phyloP scores from a whole-genome alignment of 2,797 vertebrate species.

The Lemur catta region DNA sequence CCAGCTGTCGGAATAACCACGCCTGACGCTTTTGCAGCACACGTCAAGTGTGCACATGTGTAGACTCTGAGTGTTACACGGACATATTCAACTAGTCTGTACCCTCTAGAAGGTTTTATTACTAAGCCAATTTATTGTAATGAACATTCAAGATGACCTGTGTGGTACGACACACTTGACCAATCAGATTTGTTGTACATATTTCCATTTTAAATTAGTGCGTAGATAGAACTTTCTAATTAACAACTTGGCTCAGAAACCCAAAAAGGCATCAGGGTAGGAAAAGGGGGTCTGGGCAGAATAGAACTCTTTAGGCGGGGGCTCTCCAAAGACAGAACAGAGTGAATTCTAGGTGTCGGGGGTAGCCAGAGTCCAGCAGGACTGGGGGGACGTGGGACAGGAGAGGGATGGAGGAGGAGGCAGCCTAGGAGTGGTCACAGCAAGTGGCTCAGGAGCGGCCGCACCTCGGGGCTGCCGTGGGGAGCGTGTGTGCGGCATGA shows the following conservation, averaged over 20 bases:
- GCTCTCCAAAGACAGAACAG: neutral
- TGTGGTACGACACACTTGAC: neutral
- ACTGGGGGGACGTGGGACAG: neutral
- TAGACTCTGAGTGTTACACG: neutral
- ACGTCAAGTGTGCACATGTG: fast-evolving
- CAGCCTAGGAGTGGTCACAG: too few species aligned
- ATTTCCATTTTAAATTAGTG: neutral
- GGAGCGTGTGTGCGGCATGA: fast-evolving
- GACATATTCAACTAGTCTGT: neutral
- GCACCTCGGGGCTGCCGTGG: neutral
- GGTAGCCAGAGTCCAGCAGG: neutral
- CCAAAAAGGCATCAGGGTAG: too few species aligned
- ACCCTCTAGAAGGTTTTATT: neutral
- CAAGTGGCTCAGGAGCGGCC: neutral
- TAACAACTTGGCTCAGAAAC: neutral
- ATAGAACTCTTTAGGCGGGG: neutral
- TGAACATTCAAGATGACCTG: neutral
- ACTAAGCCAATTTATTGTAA: neutral
- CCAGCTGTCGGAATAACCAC: fast-evolving
- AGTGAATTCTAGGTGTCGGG: neutral
- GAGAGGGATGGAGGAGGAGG: neutral
- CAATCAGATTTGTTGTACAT: neutral
- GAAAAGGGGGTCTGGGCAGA: neutral
- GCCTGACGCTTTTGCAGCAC: too few species aligned
- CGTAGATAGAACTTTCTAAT: neutral